These are phyloP conservation scores for Mylabris sibirica DNA, from an alignment of 2,888 invertebrate genomes.

Conservation along the genomic window DNA sequence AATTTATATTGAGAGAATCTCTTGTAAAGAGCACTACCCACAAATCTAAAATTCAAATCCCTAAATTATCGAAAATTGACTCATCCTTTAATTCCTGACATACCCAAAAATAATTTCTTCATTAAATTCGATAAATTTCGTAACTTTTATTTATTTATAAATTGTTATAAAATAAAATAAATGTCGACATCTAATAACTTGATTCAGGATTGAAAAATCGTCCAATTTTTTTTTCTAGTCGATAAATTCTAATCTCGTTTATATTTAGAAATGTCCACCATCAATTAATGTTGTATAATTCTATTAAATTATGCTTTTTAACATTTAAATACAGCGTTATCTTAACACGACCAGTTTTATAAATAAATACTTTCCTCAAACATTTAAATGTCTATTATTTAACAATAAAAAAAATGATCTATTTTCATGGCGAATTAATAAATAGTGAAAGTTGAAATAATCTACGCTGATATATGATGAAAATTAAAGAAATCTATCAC, in stretches of 20 bases:
- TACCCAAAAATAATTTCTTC: neutral
- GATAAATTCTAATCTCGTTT: neutral
- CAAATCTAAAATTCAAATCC: neutral
- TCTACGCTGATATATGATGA: neutral
- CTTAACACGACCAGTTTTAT: neutral
- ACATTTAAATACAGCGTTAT: conserved; percentile 8
- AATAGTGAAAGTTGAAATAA: conserved; percentile 20
- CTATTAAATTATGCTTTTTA: conserved; percentile 15
- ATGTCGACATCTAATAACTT: neutral
- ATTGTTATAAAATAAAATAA: neutral
- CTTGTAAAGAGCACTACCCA: neutral
- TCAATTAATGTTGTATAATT: conserved; percentile 6
- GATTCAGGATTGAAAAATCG: neutral
- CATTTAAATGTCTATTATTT: conserved; percentile 1
- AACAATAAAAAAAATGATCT: conserved; percentile 12
- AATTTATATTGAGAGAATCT: neutral
- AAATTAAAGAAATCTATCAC: conserved; percentile 10
- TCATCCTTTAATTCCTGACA: too few species aligned
- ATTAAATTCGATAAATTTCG: neutral
- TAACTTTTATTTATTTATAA: too few species aligned
- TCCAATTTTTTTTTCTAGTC: neutral
- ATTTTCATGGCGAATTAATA: conserved; percentile 9
- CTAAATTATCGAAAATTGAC: neutral
- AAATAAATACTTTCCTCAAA: conserved; percentile 16
- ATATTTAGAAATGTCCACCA: conserved; percentile 11